Base-by-base conservation (phyloP, 2,113 vertebrate genomes). In the Onychostoma macrolepis region DNA sequence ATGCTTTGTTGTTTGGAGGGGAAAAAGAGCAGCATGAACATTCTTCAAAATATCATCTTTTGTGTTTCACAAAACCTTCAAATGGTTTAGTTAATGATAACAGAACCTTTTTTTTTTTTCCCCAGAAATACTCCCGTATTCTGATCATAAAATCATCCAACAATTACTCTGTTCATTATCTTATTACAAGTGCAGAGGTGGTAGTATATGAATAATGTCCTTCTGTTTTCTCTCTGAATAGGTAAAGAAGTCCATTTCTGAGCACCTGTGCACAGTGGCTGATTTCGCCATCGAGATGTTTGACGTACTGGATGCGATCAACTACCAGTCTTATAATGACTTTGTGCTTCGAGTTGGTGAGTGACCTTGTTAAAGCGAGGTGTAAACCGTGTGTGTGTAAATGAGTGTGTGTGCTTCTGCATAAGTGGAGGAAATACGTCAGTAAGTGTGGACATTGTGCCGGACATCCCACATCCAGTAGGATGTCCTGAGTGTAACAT, bases 311-410 rank as follows among this genome's bases (percentile, higher is more conserved):
- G 97, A 99, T 90, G 98, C 97, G 93, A 99, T 99, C 93, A 99
- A 99, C 95, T 99, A 99, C 92, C 98, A 99, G 95, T 99, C 98
- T 4, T 99, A 99, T 90, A 99, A 99, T 0, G 98, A 99, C 90
- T 99, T 99, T 90, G 98, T 99, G 88, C 95, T 99, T 85, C 96
- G 98, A 92, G 97, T 99, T 15, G 98, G 98, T 99, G 94, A 97
- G 97, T 93, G 1, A 85, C 19, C 43, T 84, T 56, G 26, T 50
- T 53, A 53, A 50, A 65, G 21, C 65, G 45, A 84, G 78, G 19
- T 53, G 69, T 78, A 24, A 48, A 53, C 45, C 56, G 43, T 58
- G 63, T 50, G 33, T 3, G 13, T 85, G 85, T 83, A 85, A 41
- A 72, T 72, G 19, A 38, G 76, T 82, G 87, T 86, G 85, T 87